Evolutionary conservation across 2,797 vertebrate genomes (phyloP), one percentile per base, ranked within the genome.

Genomic region (Nasua narica): DNA sequence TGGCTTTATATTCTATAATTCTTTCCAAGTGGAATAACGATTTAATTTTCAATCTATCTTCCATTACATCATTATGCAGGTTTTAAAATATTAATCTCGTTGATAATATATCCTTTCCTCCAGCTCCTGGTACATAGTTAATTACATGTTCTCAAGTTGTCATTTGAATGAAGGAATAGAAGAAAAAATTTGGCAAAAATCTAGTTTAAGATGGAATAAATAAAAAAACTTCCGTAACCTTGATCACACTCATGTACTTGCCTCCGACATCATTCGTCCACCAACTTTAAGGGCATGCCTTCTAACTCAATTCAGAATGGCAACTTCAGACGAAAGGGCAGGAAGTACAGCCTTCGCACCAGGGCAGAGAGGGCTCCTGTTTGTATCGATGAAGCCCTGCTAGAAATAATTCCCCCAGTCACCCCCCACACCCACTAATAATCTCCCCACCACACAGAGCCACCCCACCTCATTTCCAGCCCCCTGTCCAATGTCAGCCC

Each of bases 1-100:
- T 84, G 19, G 18, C 52, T 85, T 95, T 65, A 43, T 48, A 52
- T 70, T 83, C 46, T 14, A 29, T 70, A 67, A 74, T 69, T 88
- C 32, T 88, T 94, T 82, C 52, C 56, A 89, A 70, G 18, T 79
- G 29, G 37, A 84, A 79, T 77, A 74, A 90, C 54, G 69, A 43
- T 78, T 88, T 72, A 72, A 50, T 84, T 81, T 88, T 76, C 56
- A 27, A 43, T 60, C 72, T 90, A 2, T 67, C 43, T 91, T 50
- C 25, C 29, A 29, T 62, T 85, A 88, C 15, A 86, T 81, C 35
- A 62, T 52, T 92, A 85, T 16, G 13, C 29, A 50, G 14, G 6
- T 50, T 94, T 93, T 77, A 83, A 83, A 87, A 87, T 70, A 95
- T 62, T 70, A 62, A 89, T 81, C 40, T 58, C 50, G 58, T n/a